phyloP scores from a whole-genome alignment of 2,797 vertebrate species.

The Xyrichtys novacula region DNA sequence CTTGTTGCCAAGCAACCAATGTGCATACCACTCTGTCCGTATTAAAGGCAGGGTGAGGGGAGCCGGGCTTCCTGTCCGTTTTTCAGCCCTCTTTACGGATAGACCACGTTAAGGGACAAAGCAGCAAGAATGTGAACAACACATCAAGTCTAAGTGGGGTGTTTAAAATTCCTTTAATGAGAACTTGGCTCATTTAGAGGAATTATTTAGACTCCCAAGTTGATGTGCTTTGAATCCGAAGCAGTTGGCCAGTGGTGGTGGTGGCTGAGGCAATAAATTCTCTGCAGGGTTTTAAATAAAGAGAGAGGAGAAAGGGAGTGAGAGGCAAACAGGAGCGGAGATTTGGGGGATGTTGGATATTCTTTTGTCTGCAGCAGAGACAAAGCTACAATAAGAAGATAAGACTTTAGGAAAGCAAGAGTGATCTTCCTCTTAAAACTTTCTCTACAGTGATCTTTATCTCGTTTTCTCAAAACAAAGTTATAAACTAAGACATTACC shows the following conservation, averaged over 20 bases:
- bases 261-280: conserved; percentile 69
- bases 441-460: conserved; percentile 2
- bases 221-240: conserved; percentile 80
- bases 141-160: conserved; percentile 68
- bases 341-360: conserved; percentile 23
- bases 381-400: conserved; percentile 15
- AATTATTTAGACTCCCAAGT: conserved; percentile 75
- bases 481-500: conserved; percentile 7
- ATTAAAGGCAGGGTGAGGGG: conserved; percentile 57
- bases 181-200: conserved; percentile 76
- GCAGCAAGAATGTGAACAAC: conserved; percentile 66
- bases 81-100: conserved; percentile 53
- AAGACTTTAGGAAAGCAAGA: not conserved
- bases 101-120: conserved; percentile 61
- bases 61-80: conserved; percentile 60
- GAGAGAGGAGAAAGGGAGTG: conserved; percentile 26
- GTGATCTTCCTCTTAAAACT: conserved; percentile 8
- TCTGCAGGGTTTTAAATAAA: conserved; percentile 64
- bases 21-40: conserved; percentile 57
- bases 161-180: conserved; percentile 80
- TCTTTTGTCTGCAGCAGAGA: conserved; percentile 26
- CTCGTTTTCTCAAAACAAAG: conserved; percentile 9
- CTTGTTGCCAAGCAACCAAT: conserved; percentile 85
- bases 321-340: conserved; percentile 14
- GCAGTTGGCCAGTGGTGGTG: conserved; percentile 65